Evolutionary conservation across 1,140 invertebrate species (phyloP).

Genomic region (Vanessa tameamea): DNA sequence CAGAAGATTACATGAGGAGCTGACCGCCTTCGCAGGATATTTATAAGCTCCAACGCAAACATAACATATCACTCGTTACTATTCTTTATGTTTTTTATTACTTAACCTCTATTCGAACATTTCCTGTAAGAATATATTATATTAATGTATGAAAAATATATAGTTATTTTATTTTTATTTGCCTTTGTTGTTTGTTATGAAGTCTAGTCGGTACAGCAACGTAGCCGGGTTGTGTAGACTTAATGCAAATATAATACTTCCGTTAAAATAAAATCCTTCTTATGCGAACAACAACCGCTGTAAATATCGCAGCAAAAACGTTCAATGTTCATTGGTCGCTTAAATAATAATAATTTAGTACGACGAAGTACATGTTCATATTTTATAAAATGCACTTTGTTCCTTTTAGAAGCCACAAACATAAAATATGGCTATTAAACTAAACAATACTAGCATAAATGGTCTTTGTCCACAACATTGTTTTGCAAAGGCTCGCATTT

Average conservation of each 20-base stretch:
- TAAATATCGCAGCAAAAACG: slow-evolving; percentile 39
- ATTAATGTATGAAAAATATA: background rate
- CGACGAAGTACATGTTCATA: slow-evolving; percentile 33
- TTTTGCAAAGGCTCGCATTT: slow-evolving; percentile 40
- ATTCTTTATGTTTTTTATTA: slow-evolving; percentile 5
- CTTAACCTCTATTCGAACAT: background rate
- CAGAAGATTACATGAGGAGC: slow-evolving; percentile 45
- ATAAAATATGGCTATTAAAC: slow-evolving; percentile 59
- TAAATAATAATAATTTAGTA: slow-evolving; percentile 46
- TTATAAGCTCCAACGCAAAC: slow-evolving; percentile 12
- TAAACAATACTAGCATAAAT: slow-evolving; percentile 56
- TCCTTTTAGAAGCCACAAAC: slow-evolving; percentile 49
- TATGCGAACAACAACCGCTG: slow-evolving; percentile 29
- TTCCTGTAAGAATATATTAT: background rate
- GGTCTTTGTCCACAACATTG: slow-evolving; percentile 53
- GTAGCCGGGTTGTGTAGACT: background rate
- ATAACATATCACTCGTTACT: background rate
- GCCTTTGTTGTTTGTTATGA: slow-evolving; percentile 8
- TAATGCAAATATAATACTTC: slow-evolving; percentile 24
- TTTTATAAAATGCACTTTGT: slow-evolving; percentile 50
- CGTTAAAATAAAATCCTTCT: slow-evolving; percentile 29
- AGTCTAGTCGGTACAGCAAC: background rate
- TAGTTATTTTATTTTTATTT: background rate
- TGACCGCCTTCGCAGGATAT: slow-evolving; percentile 17
- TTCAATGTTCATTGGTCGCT: slow-evolving; percentile 37